Evolutionary conservation across 1,140 invertebrate species (phyloP).

Genomic region (Planococcus citri): DNA sequence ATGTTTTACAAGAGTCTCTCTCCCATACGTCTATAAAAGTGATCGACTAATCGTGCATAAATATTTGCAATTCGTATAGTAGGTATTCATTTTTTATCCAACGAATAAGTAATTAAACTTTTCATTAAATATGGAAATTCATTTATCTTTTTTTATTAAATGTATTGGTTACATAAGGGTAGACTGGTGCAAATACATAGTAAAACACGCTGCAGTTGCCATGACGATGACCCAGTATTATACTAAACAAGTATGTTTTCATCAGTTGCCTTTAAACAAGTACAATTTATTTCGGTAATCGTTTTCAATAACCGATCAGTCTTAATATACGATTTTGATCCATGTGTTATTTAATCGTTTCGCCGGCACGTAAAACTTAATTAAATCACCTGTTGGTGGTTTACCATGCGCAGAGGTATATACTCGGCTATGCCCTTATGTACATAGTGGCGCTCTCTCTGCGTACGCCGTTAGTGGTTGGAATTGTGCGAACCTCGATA

Average conservation of each 20-base stretch:
- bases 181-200: too few species aligned
- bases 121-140: too few species aligned
- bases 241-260: neutral
- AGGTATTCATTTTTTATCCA: too few species aligned
- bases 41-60: too few species aligned
- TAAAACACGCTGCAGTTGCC: neutral
- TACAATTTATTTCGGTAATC: slow-evolving; percentile 3
- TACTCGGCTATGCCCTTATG: neutral
- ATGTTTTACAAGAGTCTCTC: too few species aligned
- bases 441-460: neutral
- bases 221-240: neutral
- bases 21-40: too few species aligned
- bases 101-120: too few species aligned
- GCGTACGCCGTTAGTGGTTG: neutral
- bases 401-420: neutral
- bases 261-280: neutral
- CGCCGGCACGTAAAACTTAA: neutral
- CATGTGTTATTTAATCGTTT: neutral
- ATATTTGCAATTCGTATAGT: too few species aligned
- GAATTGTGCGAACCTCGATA: neutral
- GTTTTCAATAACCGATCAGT: slow-evolving; percentile 2
- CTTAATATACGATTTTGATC: neutral
- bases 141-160: too few species aligned
- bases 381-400: neutral
- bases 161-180: too few species aligned